A percentile compares a stretch with the other conserved stretches of the same genome.
phyloP scores from a whole-genome alignment of 2,797 vertebrate species.

The Semaprochilodus insignis region DNA sequence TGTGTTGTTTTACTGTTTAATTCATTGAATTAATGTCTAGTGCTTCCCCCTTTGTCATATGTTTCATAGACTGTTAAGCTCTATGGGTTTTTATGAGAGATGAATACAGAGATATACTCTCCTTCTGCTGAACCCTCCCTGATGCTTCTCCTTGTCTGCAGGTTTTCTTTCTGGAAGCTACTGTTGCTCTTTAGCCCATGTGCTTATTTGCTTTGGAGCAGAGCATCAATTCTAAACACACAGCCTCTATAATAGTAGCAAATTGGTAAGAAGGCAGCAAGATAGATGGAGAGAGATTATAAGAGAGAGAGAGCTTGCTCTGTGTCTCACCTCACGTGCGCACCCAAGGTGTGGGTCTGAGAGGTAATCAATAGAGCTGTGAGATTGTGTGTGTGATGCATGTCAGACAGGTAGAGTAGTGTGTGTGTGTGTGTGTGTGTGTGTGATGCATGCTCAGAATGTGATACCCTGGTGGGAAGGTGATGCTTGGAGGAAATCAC shows the following conservation, averaged over 20 bases:
- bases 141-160: background rate
- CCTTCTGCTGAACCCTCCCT: background rate
- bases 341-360: conserved; percentile 30
- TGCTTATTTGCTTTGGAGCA: background rate
- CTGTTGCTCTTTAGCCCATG: background rate
- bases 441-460: conserved; percentile 31
- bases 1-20: too few relatives aligned
- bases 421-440: conserved; percentile 15
- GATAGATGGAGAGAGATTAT: conserved; percentile 24
- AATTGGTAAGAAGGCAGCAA: background rate
- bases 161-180: background rate
- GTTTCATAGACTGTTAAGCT: too few relatives aligned
- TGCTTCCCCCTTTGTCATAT: too few relatives aligned
- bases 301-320: conserved; percentile 42
- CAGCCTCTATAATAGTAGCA: conserved; percentile 5
- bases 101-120: too few relatives aligned
- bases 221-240: conserved; percentile 12
- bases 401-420: conserved; percentile 12
- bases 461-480: conserved; percentile 32
- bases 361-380: conserved; percentile 58
- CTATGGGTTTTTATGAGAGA: too few relatives aligned
- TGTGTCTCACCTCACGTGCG: conserved; percentile 16
- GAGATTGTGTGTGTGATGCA: conserved; percentile 44
- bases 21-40: too few relatives aligned
- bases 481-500: conserved; percentile 41